Percentiles rank a stretch among this genome's conserved stretches.
Conservation (phyloP, 2,113 vertebrate genomes). For the Osmerus mordax region DNA sequence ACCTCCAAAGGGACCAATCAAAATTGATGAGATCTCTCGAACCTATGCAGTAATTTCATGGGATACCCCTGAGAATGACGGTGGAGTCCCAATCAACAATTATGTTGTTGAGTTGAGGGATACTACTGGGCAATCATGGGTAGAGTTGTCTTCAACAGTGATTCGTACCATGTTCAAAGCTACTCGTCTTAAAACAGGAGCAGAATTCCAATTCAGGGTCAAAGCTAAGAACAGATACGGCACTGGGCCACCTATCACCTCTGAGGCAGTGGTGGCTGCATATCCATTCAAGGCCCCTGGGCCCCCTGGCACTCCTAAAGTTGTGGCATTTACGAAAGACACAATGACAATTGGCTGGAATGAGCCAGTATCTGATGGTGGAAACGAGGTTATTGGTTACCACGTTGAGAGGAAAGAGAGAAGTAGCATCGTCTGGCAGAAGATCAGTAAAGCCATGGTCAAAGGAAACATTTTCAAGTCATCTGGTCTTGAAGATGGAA, state of each 20-base stretch:
- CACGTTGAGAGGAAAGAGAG: conserved; percentile 96
- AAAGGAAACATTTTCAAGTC: conserved; percentile 93
- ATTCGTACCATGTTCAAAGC: conserved; percentile 96
- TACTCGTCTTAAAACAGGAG: conserved; percentile 83
- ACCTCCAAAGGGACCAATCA: conserved; percentile 91
- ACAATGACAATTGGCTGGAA: conserved; percentile 95
- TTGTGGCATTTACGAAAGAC: conserved; percentile 89
- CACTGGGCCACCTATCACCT: conserved; percentile 84
- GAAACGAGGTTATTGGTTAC: conserved; percentile 93
- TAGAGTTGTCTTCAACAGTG: conserved; percentile 82
- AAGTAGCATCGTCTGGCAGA: conserved; percentile 92
- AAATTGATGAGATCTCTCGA: conserved; percentile 89
- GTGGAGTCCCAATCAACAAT: conserved; percentile 94
- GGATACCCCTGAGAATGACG: conserved; percentile 94
- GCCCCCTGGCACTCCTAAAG: conserved; percentile 91
- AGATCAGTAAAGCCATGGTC: conserved; percentile 84
- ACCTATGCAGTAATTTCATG: conserved; percentile 88
- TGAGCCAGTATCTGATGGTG: conserved; percentile 92
- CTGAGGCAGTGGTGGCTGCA: conserved; percentile 83
- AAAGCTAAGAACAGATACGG: conserved; percentile 97
- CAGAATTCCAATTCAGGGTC: conserved; percentile 94
- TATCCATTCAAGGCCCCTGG: conserved; percentile 95
- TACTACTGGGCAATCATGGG: conserved; percentile 89
- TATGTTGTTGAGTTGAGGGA: conserved; percentile 92
- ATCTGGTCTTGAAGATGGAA: conserved; percentile 85